These are phyloP conservation scores for Acronicta psi DNA, from an alignment of 2,888 invertebrate species.

Conservation along the genomic window DNA sequence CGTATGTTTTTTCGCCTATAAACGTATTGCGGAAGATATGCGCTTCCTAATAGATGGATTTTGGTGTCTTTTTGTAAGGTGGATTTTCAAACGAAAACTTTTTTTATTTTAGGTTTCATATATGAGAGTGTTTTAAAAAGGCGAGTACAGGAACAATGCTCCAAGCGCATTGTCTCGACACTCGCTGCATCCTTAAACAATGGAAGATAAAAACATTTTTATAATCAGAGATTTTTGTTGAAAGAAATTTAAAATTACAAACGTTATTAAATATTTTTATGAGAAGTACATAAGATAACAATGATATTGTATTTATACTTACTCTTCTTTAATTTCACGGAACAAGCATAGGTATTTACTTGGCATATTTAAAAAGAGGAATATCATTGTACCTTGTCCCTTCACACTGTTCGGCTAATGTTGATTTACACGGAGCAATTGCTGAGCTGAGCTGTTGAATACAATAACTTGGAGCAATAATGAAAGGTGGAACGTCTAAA, in stretches of 20 bases:
- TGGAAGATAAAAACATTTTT: conserved; percentile 34
- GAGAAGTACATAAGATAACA: conserved; percentile 20
- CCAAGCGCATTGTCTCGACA: conserved; percentile 41
- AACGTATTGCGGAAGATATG: conserved; percentile 43
- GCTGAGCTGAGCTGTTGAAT: no score
- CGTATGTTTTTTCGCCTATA: conserved; percentile 30
- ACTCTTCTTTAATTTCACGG: not conserved
- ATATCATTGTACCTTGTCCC: no score
- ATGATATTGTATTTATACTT: not conserved
- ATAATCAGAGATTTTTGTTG: conserved; percentile 33
- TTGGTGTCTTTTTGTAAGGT: conserved; percentile 20
- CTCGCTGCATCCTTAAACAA: conserved; percentile 38
- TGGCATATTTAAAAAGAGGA: no score
- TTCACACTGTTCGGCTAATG: no score
- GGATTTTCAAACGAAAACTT: conserved; percentile 17
- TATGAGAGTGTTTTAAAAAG: conserved; percentile 30
- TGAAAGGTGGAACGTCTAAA: no score
- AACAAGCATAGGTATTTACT: no score
- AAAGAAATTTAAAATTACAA: conserved; percentile 32
- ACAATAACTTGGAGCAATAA: no score
- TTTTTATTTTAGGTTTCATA: conserved; percentile 15
- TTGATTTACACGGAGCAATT: no score
- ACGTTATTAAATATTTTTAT: conserved; percentile 38
- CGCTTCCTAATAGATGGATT: conserved; percentile 38
- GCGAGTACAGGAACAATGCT: conserved; percentile 38